Evolutionary conservation across 2,888 invertebrate species (phyloP), one percentile per base, ranked within the genome.

Genomic region (Stratiomys singularior): DNA sequence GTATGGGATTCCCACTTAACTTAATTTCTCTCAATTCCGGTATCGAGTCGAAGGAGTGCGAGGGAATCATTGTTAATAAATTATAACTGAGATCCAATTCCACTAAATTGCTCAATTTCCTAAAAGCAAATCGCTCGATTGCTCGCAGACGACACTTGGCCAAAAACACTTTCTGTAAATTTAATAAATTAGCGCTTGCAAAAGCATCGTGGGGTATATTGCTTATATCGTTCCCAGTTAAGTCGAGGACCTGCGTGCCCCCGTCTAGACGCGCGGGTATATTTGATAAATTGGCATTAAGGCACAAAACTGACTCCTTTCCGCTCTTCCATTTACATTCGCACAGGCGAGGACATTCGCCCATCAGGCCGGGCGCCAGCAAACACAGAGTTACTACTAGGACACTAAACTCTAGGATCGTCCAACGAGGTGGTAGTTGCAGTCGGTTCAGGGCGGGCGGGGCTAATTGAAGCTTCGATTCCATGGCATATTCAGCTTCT

Each of bases 281-380:
- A 83, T 90, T 89, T 82, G 92, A 90, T 82, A 95, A 90, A 85
- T 93, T 93, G 79, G 93, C 93, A 85, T 92, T 92, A 82, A 91
- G 90, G 88, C 95, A 96, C 83, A 93, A 89, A 78, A 94, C 95
- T 71, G 94, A 93, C 88, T 95, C 94, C 87, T 95, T 95, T 83
- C 95, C 95, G 85, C 92, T 92, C 86, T 93, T 93, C 95, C 95
- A 96, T 88, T 94, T 94, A 89, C 95, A 95, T 87, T 94, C 94
- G 88, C 95, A 96, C 82, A 92, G 89, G 80, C 90, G 89, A 76
- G 93, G 93, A 85, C 94, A 94, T 83, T 92, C 92, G 84, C 91
- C 90, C 81, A 88, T 83, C 30, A 83, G 85, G 81, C 81, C 85
- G 84, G 83, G 74, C 87, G 69, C 89, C 87, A 83, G 69, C 27